Evolutionary conservation across 2,113 vertebrate genomes (phyloP).

Genomic region (Naja naja): DNA sequence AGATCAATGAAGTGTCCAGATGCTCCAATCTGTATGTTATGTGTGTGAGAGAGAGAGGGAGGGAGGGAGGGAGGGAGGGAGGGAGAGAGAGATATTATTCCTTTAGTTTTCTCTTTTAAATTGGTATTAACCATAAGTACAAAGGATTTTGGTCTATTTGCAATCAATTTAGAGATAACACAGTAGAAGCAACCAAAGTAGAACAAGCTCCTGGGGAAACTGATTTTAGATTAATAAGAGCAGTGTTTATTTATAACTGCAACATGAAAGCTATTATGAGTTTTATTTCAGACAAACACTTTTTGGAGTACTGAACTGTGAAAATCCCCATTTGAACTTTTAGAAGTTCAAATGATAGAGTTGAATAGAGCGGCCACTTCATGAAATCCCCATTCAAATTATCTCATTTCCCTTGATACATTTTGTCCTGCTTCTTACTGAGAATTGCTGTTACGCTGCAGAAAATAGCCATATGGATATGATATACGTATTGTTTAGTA

Average conservation of each 20-base stretch:
- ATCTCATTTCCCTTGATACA: background rate
- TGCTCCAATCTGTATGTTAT: background rate
- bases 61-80: background rate
- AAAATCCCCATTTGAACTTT: background rate
- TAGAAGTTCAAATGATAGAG: background rate
- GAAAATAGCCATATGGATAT: background rate
- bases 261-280: background rate
- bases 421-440: background rate
- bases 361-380: background rate
- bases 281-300: background rate
- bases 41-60: background rate
- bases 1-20: background rate
- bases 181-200: background rate
- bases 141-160: background rate
- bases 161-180: background rate
- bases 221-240: background rate
- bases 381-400: conserved; percentile 9
- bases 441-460: background rate
- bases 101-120: background rate
- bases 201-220: background rate
- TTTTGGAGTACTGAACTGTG: background rate
- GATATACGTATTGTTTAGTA: background rate
- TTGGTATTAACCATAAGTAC: background rate
- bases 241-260: background rate
- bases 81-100: background rate